Percentiles rank a stretch among this genome's conserved stretches.
These are phyloP conservation scores for Sinosuthora webbiana DNA, from an alignment of 2,113 vertebrate species.

Conservation along the genomic window DNA sequence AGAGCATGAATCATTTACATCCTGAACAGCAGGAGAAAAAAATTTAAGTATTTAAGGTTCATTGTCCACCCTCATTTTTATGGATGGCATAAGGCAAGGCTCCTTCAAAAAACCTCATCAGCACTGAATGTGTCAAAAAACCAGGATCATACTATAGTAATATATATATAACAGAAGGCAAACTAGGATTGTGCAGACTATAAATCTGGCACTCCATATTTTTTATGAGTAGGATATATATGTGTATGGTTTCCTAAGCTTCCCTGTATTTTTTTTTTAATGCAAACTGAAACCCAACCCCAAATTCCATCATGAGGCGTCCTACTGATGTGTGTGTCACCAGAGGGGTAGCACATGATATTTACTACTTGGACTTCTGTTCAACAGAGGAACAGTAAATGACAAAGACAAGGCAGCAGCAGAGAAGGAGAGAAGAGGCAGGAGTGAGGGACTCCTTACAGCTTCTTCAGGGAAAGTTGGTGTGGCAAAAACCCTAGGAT, in stretches of 20 bases:
- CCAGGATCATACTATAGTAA: neutral
- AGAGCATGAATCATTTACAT: neutral
- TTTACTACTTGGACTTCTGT: neutral
- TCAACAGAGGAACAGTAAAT: neutral
- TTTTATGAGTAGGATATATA: neutral
- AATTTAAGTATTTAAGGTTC: neutral
- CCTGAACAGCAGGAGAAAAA: neutral
- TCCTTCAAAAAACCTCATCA: neutral
- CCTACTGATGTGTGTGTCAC: neutral
- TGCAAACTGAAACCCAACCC: neutral
- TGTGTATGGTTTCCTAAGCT: neutral
- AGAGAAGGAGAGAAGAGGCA: neutral
- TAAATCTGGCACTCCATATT: neutral
- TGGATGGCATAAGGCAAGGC: neutral
- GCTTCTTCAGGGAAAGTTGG: neutral
- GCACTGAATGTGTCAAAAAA: neutral
- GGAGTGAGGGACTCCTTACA: neutral
- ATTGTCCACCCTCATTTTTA: neutral
- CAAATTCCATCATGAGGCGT: conserved; percentile 25
- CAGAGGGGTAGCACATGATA: neutral
- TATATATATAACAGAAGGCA: neutral
- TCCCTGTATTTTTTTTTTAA: neutral
- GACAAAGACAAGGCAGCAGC: neutral
- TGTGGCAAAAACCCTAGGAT: neutral
- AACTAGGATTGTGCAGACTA: neutral